Percentiles rank a stretch among this genome's conserved stretches.
Conservation (phyloP, 2,888 invertebrate species). For the Thymelicus lineola region DNA sequence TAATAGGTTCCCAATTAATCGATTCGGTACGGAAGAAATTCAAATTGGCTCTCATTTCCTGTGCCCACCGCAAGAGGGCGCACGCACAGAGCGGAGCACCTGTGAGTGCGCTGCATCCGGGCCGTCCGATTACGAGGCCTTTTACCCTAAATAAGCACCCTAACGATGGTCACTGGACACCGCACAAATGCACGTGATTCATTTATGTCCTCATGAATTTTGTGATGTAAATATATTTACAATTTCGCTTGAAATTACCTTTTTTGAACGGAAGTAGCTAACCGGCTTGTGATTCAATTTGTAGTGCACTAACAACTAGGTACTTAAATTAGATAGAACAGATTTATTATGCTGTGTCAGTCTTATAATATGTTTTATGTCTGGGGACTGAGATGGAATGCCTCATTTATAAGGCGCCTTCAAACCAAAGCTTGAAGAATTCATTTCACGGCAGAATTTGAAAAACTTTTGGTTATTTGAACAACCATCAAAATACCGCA, state of each 20-base stretch:
- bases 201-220: conserved; percentile 56
- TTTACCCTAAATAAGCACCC: conserved; percentile 72
- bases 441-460: neutral
- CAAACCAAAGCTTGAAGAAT: neutral
- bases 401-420: neutral
- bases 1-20: conserved; percentile 64
- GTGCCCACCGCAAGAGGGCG: conserved; percentile 67
- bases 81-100: conserved; percentile 67
- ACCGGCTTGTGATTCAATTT: neutral
- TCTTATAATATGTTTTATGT: too few relatives aligned
- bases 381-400: neutral
- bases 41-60: conserved; percentile 78
- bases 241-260: conserved; percentile 12
- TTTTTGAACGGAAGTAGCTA: neutral
- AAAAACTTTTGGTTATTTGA: neutral
- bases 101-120: conserved; percentile 74
- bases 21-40: conserved; percentile 74
- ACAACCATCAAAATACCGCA: too few relatives aligned
- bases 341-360: too few relatives aligned
- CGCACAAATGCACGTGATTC: conserved; percentile 58
- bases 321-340: neutral
- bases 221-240: conserved; percentile 32
- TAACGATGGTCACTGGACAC: conserved; percentile 67
- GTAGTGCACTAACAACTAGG: neutral
- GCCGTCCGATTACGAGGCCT: conserved; percentile 72